Percentiles rank a stretch among this genome's conserved stretches.
Conservation (phyloP, 2,797 vertebrate genomes). For the Sebastes minor region DNA sequence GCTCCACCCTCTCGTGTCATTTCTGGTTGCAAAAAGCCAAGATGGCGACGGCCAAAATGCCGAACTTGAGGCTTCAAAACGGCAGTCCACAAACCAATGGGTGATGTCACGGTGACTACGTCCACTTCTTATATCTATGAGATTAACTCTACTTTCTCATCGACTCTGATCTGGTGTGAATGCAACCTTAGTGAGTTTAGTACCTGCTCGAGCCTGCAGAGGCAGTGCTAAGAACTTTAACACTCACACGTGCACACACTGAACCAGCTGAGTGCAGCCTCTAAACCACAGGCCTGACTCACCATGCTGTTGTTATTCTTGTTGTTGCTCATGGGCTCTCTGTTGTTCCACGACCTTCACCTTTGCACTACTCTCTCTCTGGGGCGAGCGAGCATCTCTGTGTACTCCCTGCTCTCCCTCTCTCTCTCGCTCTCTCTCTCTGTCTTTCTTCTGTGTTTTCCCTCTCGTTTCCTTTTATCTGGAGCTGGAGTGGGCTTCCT, state of each 20-base stretch:
- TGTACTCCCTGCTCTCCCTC: neutral
- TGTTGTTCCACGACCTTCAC: constrained; percentile 64
- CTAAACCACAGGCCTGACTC: constrained; percentile 59
- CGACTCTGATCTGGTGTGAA: neutral
- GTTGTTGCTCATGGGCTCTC: constrained; percentile 16
- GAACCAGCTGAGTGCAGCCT: constrained; percentile 23
- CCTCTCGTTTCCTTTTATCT: constrained; percentile 61
- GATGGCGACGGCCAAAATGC: too few species aligned
- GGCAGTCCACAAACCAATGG: too few species aligned
- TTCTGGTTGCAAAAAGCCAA: too few species aligned
- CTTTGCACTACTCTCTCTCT: constrained; percentile 62
- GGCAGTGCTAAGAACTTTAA: neutral
- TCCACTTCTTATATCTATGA: too few species aligned
- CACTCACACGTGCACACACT: neutral
- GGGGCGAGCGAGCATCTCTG: constrained; percentile 39
- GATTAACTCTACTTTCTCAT: too few species aligned
- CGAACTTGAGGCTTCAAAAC: too few species aligned
- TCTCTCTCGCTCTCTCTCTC: neutral
- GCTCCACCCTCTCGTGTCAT: too few species aligned
- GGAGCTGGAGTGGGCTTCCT: constrained; percentile 52
- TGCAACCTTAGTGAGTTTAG: too few species aligned
- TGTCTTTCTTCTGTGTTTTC: constrained; percentile 38
- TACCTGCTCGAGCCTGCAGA: too few species aligned
- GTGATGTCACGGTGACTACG: too few species aligned
- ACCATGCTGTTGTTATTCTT: constrained; percentile 38